phyloP scores from a whole-genome alignment of 2,888 invertebrate species.

The Leucozona laternaria region DNA sequence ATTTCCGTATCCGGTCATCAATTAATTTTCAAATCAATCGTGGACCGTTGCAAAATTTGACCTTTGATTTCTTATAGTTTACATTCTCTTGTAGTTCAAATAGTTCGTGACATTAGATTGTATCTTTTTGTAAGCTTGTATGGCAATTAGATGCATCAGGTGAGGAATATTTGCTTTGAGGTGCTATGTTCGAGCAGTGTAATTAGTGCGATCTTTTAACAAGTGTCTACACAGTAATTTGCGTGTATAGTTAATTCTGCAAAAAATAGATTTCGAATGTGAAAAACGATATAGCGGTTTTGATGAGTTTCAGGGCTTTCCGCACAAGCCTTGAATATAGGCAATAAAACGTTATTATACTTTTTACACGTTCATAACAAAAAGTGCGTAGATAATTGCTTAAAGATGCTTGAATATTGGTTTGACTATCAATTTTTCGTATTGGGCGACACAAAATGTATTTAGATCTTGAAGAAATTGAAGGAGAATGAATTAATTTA shows the following conservation, averaged over 20 bases:
- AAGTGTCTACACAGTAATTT: background rate
- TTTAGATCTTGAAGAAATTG: background rate
- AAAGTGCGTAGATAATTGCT: background rate
- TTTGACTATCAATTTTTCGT: background rate
- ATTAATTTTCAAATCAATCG: slow-evolving; percentile 31
- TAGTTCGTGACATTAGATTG: slow-evolving; percentile 36
- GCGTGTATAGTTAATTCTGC: background rate
- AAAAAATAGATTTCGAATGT: slow-evolving; percentile 5
- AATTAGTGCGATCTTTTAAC: slow-evolving; percentile 25
- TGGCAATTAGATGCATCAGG: slow-evolving; percentile 12
- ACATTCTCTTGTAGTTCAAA: slow-evolving; percentile 33
- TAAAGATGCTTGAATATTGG: background rate
- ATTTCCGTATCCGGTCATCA: slow-evolving; percentile 49
- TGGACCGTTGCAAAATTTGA: slow-evolving; percentile 34
- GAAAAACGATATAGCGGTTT: background rate
- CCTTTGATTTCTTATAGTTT: slow-evolving; percentile 24
- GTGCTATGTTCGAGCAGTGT: background rate
- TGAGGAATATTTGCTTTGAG: slow-evolving; percentile 6
- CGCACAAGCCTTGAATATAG: background rate
- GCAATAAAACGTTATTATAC: background rate
- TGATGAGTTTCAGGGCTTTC: slow-evolving; percentile 6
- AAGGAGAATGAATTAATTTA: background rate
- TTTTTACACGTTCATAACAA: background rate
- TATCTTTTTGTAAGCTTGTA: slow-evolving; percentile 16
- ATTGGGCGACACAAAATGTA: background rate